phyloP scores from a whole-genome alignment of 92 coral and sea anemone species.

The Scolanthus callimorphus region DNA sequence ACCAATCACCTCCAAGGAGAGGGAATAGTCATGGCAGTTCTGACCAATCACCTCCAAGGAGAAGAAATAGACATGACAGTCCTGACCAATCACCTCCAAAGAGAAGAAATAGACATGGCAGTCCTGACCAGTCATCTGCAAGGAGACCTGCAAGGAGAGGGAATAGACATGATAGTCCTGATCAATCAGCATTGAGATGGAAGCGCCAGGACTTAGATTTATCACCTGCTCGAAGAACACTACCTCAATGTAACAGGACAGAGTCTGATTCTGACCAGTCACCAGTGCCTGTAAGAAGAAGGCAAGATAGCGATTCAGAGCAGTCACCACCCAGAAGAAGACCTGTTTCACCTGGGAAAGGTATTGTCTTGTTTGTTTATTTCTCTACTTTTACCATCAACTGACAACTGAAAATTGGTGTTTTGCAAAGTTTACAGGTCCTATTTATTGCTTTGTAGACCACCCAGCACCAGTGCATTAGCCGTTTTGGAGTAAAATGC shows the following conservation, averaged over 20 bases:
- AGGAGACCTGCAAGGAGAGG: conserved; percentile 55
- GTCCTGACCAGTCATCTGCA: conserved; percentile 54
- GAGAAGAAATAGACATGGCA: conserved; percentile 28
- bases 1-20: conserved; percentile 43
- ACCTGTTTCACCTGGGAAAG: no score
- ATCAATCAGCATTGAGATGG: conserved; percentile 58
- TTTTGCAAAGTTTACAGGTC: no score
- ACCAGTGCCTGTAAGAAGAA: conserved; percentile 19
- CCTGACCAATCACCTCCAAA: conserved; percentile 58
- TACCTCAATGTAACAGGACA: no score
- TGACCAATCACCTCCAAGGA: conserved; percentile 80
- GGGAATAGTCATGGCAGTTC: conserved; percentile 22
- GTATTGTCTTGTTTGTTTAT: no score
- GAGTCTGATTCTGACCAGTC: conserved; percentile 45
- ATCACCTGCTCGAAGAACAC: conserved; percentile 50
- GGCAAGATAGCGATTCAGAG: conserved; percentile 2
- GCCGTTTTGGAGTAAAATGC: no score
- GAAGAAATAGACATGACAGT: conserved; percentile 26
- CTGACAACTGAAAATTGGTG: no score
- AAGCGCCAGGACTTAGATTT: conserved; percentile 27
- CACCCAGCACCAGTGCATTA: no score
- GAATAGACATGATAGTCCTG: conserved; percentile 43
- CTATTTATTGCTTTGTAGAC: no score
- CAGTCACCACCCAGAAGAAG: conserved; percentile 46
- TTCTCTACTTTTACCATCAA: no score